Conservation (phyloP, 2,888 invertebrate species). For the Eledone cirrhosa region DNA sequence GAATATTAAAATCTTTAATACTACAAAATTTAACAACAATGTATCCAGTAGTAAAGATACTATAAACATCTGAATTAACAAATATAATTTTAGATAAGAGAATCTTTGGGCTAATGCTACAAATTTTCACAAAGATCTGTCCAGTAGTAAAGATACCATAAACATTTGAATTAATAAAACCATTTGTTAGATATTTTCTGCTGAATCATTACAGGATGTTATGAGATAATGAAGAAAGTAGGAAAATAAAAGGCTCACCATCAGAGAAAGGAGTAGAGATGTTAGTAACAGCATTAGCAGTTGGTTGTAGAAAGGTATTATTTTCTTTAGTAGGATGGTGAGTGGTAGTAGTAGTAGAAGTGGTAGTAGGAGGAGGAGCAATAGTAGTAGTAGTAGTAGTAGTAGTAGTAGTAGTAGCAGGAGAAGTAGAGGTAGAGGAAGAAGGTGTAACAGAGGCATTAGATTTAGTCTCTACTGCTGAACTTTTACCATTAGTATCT, state of each 20-base stretch:
- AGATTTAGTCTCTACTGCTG: slow-evolving; percentile 1
- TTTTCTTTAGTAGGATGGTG: not conserved
- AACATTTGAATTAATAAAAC: too few species aligned
- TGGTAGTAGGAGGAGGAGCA: not conserved
- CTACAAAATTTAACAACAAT: not conserved
- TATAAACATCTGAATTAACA: too few species aligned
- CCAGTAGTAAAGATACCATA: too few species aligned
- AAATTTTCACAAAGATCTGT: too few species aligned
- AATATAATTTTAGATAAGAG: too few species aligned
- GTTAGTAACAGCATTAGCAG: slow-evolving; percentile 16
- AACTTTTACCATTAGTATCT: not conserved
- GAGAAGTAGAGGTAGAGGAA: slow-evolving; percentile 5
- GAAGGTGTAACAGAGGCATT: slow-evolving; percentile 2
- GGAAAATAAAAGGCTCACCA: slow-evolving; percentile 14
- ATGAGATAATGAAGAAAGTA: too few species aligned
- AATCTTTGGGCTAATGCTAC: too few species aligned
- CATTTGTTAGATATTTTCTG: not conserved
- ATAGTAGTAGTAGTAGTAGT: slow-evolving; percentile 11
- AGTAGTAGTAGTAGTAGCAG: not conserved
- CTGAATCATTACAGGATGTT: too few species aligned
- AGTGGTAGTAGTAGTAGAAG: not conserved
- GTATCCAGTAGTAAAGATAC: too few species aligned
- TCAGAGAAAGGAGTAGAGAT: slow-evolving; percentile 1
- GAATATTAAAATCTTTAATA: not conserved
- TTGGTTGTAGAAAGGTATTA: not conserved